Base-by-base conservation (phyloP, 1,140 invertebrate species). In the Harpegnathos saltator region DNA sequence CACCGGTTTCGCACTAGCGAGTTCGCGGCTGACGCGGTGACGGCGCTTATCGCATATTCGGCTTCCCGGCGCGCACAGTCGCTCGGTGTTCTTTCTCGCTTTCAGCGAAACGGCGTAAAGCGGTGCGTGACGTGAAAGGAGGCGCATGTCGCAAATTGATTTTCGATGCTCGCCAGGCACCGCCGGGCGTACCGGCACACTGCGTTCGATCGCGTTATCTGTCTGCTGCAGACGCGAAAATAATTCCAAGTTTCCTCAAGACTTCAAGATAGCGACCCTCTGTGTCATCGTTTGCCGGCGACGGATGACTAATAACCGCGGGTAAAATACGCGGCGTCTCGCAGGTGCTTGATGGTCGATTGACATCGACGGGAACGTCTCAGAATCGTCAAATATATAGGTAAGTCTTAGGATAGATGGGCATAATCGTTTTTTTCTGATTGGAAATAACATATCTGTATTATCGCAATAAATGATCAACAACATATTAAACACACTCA, bases 131-230 rank as follows among this genome's bases (percentile, higher is more conserved):
- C 63, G 9, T 78, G 63, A 85, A 71, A 72, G 54, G 65, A 80
- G 66, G 58, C 62, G 69, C 77, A 44, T 44, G 48, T 66, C n/a
- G 83, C 12, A 52, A 89, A 89, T 87, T 82, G 62, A 80, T 80
- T 87, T 80, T 69, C 48, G 75, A 85, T 87, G 59, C 50, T 44
- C 52, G 22, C 26, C 50, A 78, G 63, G 12, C 22, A 66, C 29
- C 75, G 68, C 58, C 24, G 44, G 58, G 29, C 29, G 17, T 15
- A 22, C 1, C 59, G 26, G n/a, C n/a, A 69, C 22, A 19, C 22
- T 44, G 19, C n/a, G 17, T 78, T 56, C 26, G 33, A 78, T 44
- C 50, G 75, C 33, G 63, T 68, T 78, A 69, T 78, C 63, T 78
- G n/a, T 44, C 17, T 48, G 52, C 22, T 44, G 33, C 48, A 58